Base-by-base conservation (phyloP, 2,113 vertebrate species). In the Passerina amoena region DNA sequence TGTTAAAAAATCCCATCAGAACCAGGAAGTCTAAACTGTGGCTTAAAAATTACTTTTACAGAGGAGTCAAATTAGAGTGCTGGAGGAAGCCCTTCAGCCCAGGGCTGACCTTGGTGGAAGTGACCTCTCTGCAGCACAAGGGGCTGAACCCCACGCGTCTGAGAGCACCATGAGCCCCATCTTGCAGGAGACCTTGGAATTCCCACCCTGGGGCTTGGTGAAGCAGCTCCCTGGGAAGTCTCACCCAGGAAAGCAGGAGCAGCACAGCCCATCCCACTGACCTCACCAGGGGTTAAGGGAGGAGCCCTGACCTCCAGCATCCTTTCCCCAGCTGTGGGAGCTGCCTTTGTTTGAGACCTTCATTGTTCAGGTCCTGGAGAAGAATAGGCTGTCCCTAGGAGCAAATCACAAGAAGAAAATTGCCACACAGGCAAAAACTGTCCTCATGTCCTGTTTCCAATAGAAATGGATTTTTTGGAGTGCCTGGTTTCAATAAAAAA, bases 401-500 rank as follows among this genome's bases (percentile, higher is more conserved):
- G 70, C 13, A 1, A 33, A 94, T 42, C 0, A 3, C 71, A 51
- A 70, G 59, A 59, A 80, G 77, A 95, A 85, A 91, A 93, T 79
- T 91, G 75, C 87, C 90, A 95, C 95, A 91, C 72, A 96, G 42
- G 78, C 66, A 8, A 90, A 91, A 91, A 48, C 23, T 35, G 11
- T 90, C 89, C 87, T 90, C 38, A 3, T 42, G 66, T 85, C 87
- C 95, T 96, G 85, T 92, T 97, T 94, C 82, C 63, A 97, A 91
- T 83, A 80, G 65, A 96, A 77, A 33, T 3, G 2, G 73, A 70
- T 91, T 86, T 94, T 89, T 89, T 94, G 81, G 30, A 51, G 44
- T 20, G 85, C 60, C 92, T 97, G 94, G 82, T 95, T 96, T 94
- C 75, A 96, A 96, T 92, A 22, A 48, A 75, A 73, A 75, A 35